A percentile compares a stretch with the other conserved stretches of the same genome.
phyloP scores from a whole-genome alignment of 2,113 vertebrate species.

The Mionectes macconnelli region DNA sequence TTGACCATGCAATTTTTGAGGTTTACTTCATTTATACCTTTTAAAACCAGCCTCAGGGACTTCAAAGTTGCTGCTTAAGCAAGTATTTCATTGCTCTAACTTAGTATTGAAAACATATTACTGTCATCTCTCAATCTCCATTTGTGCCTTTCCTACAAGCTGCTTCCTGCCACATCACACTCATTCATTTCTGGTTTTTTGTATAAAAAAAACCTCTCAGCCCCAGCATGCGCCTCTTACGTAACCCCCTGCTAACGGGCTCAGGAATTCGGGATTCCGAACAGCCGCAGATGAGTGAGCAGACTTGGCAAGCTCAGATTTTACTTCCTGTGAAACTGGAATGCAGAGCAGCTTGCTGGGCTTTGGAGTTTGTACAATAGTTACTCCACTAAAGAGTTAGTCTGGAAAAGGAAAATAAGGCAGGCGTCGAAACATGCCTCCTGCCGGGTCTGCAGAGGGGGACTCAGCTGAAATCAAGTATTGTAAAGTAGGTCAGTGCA shows the following conservation, averaged over 20 bases:
- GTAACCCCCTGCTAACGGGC: not conserved
- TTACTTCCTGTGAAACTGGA: constrained; percentile 32
- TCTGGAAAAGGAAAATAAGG: constrained; percentile 37
- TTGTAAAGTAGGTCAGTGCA: not conserved
- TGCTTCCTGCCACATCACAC: constrained; percentile 32
- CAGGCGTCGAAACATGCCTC: not conserved
- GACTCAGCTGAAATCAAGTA: not conserved
- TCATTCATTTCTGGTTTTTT: constrained; percentile 40
- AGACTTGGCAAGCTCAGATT: not conserved
- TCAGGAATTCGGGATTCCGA: not conserved
- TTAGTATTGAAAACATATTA: constrained; percentile 10
- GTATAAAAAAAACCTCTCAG: not conserved
- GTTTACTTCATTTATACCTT: constrained; percentile 56
- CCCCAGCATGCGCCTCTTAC: not conserved
- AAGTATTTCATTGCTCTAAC: not conserved
- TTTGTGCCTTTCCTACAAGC: not conserved
- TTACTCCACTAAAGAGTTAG: not conserved
- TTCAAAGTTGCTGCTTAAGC: not conserved
- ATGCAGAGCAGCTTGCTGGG: not conserved
- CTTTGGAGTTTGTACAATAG: not conserved
- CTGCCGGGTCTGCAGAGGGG: not conserved
- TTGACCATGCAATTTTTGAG: constrained; percentile 30
- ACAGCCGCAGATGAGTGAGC: not conserved
- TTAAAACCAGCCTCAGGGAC: not conserved
- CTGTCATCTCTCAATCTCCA: not conserved